These are phyloP conservation scores for Calameuta idolon DNA, from an alignment of 2,888 invertebrate genomes.

Conservation along the genomic window DNA sequence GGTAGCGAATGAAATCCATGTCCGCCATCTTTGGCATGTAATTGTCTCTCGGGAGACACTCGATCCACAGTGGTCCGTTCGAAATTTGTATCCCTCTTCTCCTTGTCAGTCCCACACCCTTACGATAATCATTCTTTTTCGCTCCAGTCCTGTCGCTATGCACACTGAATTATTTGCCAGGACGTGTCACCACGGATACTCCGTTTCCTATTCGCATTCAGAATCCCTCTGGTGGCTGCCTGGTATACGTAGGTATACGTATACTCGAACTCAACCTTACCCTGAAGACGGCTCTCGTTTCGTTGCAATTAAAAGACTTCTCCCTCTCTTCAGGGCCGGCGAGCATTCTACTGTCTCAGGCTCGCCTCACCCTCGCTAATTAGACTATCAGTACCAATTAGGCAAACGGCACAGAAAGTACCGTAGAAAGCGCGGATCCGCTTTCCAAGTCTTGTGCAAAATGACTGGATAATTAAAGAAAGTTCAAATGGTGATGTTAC, in stretches of 20 bases:
- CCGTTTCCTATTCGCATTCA: not conserved
- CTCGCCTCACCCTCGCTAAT: conserved; percentile 5
- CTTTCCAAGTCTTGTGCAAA: not conserved
- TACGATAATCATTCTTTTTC: not conserved
- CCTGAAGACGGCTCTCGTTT: no score
- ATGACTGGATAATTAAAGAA: not conserved
- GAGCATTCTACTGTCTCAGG: not conserved
- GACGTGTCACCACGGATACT: not conserved
- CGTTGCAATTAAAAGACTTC: not conserved
- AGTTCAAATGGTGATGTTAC: not conserved
- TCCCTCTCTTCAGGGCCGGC: not conserved
- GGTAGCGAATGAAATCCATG: conserved; percentile 16
- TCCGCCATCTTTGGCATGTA: conserved; percentile 18
- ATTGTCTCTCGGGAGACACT: conserved; percentile 40
- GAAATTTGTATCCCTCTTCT: conserved; percentile 21
- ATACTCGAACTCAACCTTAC: not conserved
- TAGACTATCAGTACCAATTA: conserved; percentile 3
- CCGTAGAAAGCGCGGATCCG: not conserved
- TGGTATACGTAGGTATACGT: not conserved
- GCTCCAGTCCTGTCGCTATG: not conserved
- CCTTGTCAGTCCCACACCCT: not conserved
- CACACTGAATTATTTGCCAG: not conserved
- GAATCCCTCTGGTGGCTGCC: not conserved
- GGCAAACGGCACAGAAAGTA: not conserved
- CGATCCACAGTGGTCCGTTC: conserved; percentile 22